Evolutionary conservation across 2,888 invertebrate species (phyloP).

Genomic region (Mesorhabditis sp.): DNA sequence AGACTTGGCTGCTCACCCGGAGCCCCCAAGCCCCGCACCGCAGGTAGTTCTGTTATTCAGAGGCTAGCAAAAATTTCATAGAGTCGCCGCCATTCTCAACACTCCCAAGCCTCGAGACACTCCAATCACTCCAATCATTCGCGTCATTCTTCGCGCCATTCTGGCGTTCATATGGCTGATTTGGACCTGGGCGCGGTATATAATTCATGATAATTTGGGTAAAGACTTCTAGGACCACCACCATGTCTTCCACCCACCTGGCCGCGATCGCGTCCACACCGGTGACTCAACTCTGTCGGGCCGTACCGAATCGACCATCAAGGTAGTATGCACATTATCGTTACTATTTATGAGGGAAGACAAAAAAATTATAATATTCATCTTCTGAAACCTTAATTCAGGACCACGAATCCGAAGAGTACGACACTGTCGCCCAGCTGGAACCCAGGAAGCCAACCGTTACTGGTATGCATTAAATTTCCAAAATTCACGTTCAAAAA

Average conservation of each 20-base stretch:
- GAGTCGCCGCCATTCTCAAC: conserved; percentile 5
- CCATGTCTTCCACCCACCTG: too few species aligned
- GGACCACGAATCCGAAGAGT: conserved; percentile 5
- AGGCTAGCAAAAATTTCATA: not conserved
- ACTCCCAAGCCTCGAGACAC: not conserved
- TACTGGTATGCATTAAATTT: too few species aligned
- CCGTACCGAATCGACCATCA: not conserved
- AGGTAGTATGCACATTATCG: not conserved
- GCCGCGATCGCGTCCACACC: not conserved
- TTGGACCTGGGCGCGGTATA: not conserved
- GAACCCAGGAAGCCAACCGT: not conserved
- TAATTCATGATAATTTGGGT: not conserved
- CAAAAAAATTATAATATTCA: too few species aligned
- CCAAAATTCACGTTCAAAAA: too few species aligned
- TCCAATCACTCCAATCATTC: not conserved
- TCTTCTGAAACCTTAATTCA: not conserved
- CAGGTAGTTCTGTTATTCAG: not conserved
- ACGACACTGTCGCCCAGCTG: not conserved
- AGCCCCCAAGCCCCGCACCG: not conserved
- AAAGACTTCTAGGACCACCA: too few species aligned
- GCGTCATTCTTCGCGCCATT: not conserved
- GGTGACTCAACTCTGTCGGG: not conserved
- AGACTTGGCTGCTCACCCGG: not conserved
- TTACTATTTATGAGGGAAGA: too few species aligned
- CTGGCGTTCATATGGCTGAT: not conserved